Evolutionary conservation across 1,140 invertebrate genomes (phyloP).

Genomic region (Bombus fervidus): DNA sequence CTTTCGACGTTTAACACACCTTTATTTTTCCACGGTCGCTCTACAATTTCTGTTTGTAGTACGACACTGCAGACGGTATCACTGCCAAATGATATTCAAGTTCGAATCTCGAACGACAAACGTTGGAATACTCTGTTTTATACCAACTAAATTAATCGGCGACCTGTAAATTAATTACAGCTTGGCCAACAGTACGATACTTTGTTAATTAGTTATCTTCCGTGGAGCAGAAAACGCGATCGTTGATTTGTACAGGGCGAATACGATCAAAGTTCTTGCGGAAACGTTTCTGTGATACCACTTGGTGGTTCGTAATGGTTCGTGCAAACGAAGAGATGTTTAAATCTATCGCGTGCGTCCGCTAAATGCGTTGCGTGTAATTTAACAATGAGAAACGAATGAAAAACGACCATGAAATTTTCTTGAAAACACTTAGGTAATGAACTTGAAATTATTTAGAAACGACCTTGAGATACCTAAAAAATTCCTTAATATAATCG

Average conservation of each 20-base stretch:
- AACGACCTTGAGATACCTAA: background rate
- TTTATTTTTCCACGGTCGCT: background rate
- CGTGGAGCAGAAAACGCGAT: constrained; percentile 37
- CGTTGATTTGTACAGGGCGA: constrained; percentile 28
- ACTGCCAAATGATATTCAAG: background rate
- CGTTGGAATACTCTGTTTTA: background rate
- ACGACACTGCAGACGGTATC: background rate
- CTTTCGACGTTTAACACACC: background rate
- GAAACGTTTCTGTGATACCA: background rate
- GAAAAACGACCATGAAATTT: background rate
- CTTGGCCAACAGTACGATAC: constrained; percentile 3
- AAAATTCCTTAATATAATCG: background rate
- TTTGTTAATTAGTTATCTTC: constrained; percentile 52
- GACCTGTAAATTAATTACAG: constrained; percentile 43
- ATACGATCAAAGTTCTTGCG: background rate
- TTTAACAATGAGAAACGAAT: background rate
- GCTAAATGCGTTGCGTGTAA: background rate
- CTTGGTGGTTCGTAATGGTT: background rate
- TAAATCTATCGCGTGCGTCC: background rate
- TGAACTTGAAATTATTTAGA: background rate
- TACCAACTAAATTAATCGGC: constrained; percentile 15
- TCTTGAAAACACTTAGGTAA: background rate
- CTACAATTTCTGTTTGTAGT: background rate
- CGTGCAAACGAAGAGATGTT: background rate
- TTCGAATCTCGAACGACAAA: constrained; percentile 2